phyloP scores from a whole-genome alignment of 1,140 invertebrate genomes.

The Penaeus chinensis region DNA sequence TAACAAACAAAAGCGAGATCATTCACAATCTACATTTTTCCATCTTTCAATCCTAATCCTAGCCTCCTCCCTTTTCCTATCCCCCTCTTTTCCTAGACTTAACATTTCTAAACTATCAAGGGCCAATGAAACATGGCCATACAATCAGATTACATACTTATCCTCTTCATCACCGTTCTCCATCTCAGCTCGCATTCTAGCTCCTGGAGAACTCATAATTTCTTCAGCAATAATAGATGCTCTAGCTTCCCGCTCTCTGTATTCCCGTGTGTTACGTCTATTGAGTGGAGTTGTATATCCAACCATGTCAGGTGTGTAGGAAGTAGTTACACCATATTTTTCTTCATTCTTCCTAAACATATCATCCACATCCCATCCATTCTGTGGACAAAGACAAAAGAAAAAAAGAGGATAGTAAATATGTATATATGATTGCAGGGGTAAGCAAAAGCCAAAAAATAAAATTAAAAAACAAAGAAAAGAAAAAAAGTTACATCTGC shows the following conservation, averaged over 20 bases:
- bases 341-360: conserved; percentile 95
- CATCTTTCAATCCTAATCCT: conserved; percentile 22
- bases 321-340: conserved; percentile 87
- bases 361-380: conserved; percentile 94
- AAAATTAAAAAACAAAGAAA: background rate
- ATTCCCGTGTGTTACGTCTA: conserved; percentile 72
- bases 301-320: conserved; percentile 84
- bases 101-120: no score
- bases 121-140: no score
- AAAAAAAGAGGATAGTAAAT: background rate
- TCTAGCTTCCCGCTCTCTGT: conserved; percentile 84
- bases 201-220: conserved; percentile 86
- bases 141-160: conserved; percentile 72
- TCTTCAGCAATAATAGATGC: conserved; percentile 89
- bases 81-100: no score
- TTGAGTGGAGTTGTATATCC: conserved; percentile 84
- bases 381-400: conserved; percentile 69
- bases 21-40: background rate
- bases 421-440: background rate
- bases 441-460: background rate
- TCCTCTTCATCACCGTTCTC: conserved; percentile 92
- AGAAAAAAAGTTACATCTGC: conserved; percentile 68
- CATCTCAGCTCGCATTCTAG: conserved; percentile 82
- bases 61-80: conserved; percentile 49
- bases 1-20: no score